Percentiles rank a stretch among this genome's conserved stretches.
phyloP scores from a whole-genome alignment of 2,113 vertebrate genomes.

The Thinocorus orbignyianus region DNA sequence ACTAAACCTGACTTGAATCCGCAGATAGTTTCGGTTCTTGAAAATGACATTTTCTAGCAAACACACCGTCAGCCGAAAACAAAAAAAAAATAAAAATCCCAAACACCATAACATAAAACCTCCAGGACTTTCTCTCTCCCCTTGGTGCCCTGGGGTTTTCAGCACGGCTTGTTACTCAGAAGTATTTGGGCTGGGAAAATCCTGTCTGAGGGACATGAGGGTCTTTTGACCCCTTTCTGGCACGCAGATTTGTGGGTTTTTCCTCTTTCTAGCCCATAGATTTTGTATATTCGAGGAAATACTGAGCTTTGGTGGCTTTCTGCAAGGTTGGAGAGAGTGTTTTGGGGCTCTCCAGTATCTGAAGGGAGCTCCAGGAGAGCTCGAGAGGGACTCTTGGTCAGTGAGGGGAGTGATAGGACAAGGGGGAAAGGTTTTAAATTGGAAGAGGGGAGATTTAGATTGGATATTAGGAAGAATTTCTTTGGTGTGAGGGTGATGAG shows the following conservation, averaged over 20 bases:
- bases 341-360: background rate
- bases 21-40: slow-evolving; percentile 1
- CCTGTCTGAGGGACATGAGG: accelerated
- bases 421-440: no score
- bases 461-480: no score
- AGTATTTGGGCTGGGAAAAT: background rate
- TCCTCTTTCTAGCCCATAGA: background rate
- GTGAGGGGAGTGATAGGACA: no score
- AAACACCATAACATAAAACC: background rate
- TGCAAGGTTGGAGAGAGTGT: background rate
- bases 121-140: background rate
- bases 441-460: no score
- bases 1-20: slow-evolving; percentile 61
- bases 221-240: background rate
- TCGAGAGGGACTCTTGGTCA: no score
- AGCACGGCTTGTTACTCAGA: background rate
- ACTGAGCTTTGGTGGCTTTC: accelerated
- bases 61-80: background rate
- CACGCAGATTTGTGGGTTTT: accelerated
- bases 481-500: no score
- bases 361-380: no score
- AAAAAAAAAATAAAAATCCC: background rate
- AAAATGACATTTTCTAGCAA: slow-evolving; percentile 48
- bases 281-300: background rate
- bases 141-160: background rate